Conservation (phyloP, 2,113 vertebrate genomes). For the Archilochus colubris region DNA sequence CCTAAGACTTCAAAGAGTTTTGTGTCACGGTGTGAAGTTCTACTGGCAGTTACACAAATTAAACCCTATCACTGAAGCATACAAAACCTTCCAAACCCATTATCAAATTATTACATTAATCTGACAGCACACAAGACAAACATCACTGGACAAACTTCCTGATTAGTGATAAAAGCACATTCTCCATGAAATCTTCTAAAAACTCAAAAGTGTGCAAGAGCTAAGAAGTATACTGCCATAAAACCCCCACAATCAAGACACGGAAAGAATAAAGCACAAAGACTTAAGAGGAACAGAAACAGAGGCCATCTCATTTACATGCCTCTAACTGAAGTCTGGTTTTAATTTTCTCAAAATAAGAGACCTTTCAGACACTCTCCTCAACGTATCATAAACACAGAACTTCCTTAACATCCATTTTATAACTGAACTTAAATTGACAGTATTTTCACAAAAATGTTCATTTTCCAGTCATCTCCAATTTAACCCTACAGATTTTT, state of each 20-base stretch:
- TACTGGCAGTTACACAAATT: neutral
- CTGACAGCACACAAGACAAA: neutral
- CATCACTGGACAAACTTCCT: neutral
- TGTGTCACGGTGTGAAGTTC: neutral
- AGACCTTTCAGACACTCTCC: neutral
- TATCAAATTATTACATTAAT: neutral
- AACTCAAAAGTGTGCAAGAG: neutral
- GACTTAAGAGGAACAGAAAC: neutral
- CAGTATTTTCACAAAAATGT: neutral
- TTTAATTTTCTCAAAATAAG: slow-evolving; percentile 5
- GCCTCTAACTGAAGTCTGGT: slow-evolving; percentile 2
- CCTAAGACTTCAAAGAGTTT: neutral
- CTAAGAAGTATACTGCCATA: neutral
- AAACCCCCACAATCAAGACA: neutral
- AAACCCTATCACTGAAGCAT: neutral
- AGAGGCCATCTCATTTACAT: neutral
- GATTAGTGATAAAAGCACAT: neutral
- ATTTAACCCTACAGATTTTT: neutral
- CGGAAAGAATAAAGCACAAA: neutral
- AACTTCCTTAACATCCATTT: neutral
- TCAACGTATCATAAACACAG: neutral
- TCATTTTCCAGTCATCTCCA: neutral
- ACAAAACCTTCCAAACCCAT: neutral
- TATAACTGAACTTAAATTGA: neutral
- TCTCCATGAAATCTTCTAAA: neutral